Percentiles rank a stretch among this genome's conserved stretches.
Conservation (phyloP, 2,797 vertebrate species). For the Dryobates pubescens region DNA sequence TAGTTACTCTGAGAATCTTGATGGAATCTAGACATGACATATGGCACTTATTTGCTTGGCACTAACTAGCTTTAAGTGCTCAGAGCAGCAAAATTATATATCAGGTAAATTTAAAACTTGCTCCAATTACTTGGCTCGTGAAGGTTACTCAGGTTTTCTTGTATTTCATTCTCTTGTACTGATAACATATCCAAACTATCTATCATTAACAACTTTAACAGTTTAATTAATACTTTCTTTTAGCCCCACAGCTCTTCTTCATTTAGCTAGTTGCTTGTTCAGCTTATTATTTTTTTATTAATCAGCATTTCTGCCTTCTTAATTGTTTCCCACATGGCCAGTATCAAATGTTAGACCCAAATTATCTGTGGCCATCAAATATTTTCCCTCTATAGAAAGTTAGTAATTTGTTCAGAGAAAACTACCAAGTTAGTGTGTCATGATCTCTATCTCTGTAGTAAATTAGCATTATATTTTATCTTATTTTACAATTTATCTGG, state of each 20-base stretch:
- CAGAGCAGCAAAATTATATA: background rate
- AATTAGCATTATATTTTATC: background rate
- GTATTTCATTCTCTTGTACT: background rate
- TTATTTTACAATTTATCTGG: background rate
- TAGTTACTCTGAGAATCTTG: background rate
- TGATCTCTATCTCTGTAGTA: background rate
- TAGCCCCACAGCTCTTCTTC: background rate
- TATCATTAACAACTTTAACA: background rate
- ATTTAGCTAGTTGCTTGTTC: background rate
- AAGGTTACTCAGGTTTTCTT: background rate
- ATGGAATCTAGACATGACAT: background rate
- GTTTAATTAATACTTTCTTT: background rate
- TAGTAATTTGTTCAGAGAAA: background rate
- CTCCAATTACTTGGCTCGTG: background rate
- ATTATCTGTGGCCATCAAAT: background rate
- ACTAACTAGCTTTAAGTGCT: background rate
- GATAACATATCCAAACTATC: background rate
- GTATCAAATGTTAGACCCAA: background rate
- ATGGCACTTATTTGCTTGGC: background rate
- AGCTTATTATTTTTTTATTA: background rate
- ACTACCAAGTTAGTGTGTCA: background rate
- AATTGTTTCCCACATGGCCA: background rate
- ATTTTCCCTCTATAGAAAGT: background rate
- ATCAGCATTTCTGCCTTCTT: background rate
- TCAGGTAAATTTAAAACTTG: background rate